These are phyloP conservation scores for Nilaparvata lugens DNA, from an alignment of 1,140 invertebrate species.

Conservation along the genomic window DNA sequence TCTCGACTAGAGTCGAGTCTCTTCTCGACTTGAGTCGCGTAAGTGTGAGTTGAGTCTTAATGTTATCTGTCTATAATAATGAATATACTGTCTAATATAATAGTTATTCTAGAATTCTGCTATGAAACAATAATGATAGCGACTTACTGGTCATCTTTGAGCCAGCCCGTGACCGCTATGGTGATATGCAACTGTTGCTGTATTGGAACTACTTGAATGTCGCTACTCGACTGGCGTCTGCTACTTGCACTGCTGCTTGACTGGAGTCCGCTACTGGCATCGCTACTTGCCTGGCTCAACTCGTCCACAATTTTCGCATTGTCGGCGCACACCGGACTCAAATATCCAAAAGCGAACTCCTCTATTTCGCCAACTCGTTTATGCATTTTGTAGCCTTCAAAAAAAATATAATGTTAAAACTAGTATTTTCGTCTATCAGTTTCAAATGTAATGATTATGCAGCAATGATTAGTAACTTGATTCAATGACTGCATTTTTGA, in stretches of 20 bases:
- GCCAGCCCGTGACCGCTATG: slow-evolving; percentile 59
- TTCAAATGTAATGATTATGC: too few relatives aligned
- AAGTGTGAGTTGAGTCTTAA: too few relatives aligned
- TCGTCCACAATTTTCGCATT: too few relatives aligned
- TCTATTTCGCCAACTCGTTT: slow-evolving; percentile 59
- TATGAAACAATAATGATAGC: too few relatives aligned
- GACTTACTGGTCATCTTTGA: slow-evolving; percentile 38
- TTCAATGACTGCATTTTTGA: too few relatives aligned
- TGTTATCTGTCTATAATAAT: too few relatives aligned
- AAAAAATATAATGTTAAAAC: slow-evolving; percentile 10
- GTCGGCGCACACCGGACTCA: slow-evolving; percentile 31
- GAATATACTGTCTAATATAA: too few relatives aligned
- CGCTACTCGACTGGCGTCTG: too few relatives aligned
- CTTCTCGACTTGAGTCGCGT: too few relatives aligned
- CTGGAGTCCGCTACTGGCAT: slow-evolving; percentile 10
- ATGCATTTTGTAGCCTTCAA: slow-evolving; percentile 58
- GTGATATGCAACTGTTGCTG: slow-evolving; percentile 48
- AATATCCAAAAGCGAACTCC: slow-evolving; percentile 54
- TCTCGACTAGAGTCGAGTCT: too few relatives aligned
- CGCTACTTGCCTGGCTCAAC: background rate
- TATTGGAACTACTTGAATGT: background rate
- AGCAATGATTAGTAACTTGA: too few relatives aligned
- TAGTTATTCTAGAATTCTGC: too few relatives aligned
- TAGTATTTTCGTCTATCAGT: background rate
- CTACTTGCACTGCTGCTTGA: slow-evolving; percentile 17